These are phyloP conservation scores for Lasioglossum albipes DNA, from an alignment of 1,140 invertebrate species.

Conservation along the genomic window DNA sequence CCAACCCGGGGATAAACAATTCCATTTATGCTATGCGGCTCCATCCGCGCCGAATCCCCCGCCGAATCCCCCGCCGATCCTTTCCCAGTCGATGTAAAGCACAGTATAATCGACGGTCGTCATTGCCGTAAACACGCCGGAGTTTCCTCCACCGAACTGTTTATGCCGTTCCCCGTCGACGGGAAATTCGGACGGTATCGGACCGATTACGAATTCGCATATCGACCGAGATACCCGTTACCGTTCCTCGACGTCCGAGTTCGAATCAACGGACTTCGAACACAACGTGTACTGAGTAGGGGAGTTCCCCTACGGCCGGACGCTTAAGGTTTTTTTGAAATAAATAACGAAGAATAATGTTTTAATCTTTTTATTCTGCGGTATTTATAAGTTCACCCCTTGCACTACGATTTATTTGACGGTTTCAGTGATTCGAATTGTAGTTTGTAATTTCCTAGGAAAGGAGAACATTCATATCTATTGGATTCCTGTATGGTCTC, in stretches of 20 bases:
- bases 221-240: background rate
- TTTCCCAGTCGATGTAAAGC: slow-evolving; percentile 37
- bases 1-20: slow-evolving; percentile 53
- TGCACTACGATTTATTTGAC: too few relatives aligned
- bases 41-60: background rate
- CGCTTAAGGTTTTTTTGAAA: too few relatives aligned
- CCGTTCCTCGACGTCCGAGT: background rate
- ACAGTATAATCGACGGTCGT: slow-evolving; percentile 30
- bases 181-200: background rate
- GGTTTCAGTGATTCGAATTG: too few relatives aligned
- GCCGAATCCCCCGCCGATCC: background rate
- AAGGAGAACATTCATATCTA: too few relatives aligned
- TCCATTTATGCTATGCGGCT: slow-evolving; percentile 48
- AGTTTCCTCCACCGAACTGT: background rate
- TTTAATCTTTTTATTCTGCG: too few relatives aligned
- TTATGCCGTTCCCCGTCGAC: background rate
- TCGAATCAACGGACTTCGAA: background rate
- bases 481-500: too few relatives aligned
- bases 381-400: too few relatives aligned
- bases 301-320: too few relatives aligned
- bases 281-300: background rate
- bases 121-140: slow-evolving; percentile 21
- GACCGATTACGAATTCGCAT: background rate
- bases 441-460: too few relatives aligned
- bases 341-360: too few relatives aligned